A percentile compares a stretch with the other conserved stretches of the same genome.
Evolutionary conservation across 2,113 vertebrate genomes (phyloP).

Genomic region (Motacilla alba): DNA sequence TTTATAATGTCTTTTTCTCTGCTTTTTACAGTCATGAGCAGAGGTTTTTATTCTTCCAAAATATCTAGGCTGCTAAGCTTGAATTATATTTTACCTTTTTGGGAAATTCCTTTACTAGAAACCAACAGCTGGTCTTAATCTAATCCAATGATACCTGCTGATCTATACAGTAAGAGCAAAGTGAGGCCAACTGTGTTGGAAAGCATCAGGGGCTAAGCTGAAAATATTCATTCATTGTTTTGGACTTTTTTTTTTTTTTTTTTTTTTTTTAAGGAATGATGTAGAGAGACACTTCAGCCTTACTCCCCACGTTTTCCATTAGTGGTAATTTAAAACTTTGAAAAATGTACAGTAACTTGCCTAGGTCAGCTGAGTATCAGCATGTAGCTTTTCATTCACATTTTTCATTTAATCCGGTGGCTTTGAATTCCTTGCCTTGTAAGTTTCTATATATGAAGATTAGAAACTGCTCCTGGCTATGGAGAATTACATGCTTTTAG

Average conservation of each 20-base stretch:
- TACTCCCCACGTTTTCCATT: conserved; percentile 57
- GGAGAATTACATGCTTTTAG: conserved; percentile 77
- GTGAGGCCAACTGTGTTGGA: conserved; percentile 56
- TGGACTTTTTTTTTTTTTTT: neutral
- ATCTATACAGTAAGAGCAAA: conserved; percentile 65
- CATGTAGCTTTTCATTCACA: conserved; percentile 69
- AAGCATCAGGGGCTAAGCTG: conserved; percentile 55
- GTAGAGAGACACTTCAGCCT: conserved; percentile 39
- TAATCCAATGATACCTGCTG: conserved; percentile 70
- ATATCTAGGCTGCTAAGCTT: conserved; percentile 61
- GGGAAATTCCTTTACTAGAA: conserved; percentile 73
- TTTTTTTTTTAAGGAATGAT: conserved; percentile 52
- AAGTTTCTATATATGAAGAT: conserved; percentile 75
- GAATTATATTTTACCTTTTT: conserved; percentile 64
- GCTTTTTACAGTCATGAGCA: conserved; percentile 16
- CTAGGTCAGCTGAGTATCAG: conserved; percentile 59
- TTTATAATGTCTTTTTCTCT: conserved; percentile 37
- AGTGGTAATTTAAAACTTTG: conserved; percentile 61
- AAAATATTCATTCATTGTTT: conserved; percentile 69
- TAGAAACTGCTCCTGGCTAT: conserved; percentile 72
- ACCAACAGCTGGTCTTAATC: conserved; percentile 72
- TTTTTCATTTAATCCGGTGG: conserved; percentile 75
- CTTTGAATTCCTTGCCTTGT: conserved; percentile 77
- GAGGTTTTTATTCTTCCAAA: conserved; percentile 62
- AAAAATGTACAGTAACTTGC: conserved; percentile 64